A percentile compares a stretch with the other conserved stretches of the same genome.
Conservation (phyloP, 2,797 vertebrate species). For the Rallus crepitans region DNA sequence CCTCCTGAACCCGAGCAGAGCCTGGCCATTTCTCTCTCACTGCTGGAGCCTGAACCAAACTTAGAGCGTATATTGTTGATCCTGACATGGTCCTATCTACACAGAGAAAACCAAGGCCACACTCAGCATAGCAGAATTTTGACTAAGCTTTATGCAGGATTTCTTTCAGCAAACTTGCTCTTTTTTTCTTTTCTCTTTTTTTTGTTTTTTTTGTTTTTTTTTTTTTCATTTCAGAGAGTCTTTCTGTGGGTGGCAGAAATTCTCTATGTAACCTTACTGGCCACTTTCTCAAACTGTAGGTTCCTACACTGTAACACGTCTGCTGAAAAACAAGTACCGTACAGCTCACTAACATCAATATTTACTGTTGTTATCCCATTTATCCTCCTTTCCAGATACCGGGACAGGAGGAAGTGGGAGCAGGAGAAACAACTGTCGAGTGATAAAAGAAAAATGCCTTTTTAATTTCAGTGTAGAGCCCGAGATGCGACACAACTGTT, state of each 20-base stretch:
- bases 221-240: neutral
- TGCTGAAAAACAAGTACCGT: slow-evolving; percentile 23
- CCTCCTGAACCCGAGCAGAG: neutral
- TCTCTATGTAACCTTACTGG: neutral
- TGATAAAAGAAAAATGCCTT: slow-evolving; percentile 37
- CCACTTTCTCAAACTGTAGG: neutral
- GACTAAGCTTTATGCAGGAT: neutral
- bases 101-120: neutral
- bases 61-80: neutral
- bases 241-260: neutral
- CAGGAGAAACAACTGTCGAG: slow-evolving; percentile 8
- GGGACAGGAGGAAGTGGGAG: slow-evolving; percentile 43
- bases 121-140: neutral
- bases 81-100: neutral
- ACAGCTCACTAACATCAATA: slow-evolving; percentile 18
- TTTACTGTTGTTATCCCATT: slow-evolving; percentile 19
- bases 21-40: neutral
- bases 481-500: neutral
- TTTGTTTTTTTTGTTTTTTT: neutral
- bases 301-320: neutral
- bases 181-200: neutral
- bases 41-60: neutral
- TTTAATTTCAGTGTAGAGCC: neutral
- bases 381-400: slow-evolving; percentile 25
- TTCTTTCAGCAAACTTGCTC: slow-evolving; percentile 20